These are phyloP conservation scores for Antennarius maculatus DNA, from an alignment of 2,797 vertebrate species.

Conservation along the genomic window DNA sequence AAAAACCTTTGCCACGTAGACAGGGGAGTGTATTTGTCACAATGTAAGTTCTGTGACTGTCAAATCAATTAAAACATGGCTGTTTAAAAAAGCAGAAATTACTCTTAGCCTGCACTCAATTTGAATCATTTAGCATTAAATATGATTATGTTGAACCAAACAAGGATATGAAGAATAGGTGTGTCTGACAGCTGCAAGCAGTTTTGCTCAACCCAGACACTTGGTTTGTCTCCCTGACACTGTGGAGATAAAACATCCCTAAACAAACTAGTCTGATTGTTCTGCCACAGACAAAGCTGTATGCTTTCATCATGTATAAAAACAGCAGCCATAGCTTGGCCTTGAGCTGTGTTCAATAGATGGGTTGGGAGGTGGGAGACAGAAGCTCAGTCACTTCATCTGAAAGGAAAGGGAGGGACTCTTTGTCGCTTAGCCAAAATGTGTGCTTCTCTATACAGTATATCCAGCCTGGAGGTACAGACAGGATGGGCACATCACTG, in stretches of 20 bases:
- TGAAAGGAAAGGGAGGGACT: constrained; percentile 57
- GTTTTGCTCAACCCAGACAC: constrained; percentile 61
- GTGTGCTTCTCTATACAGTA: constrained; percentile 46
- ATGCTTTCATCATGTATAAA: constrained; percentile 63
- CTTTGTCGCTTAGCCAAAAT: constrained; percentile 58
- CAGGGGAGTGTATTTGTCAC: constrained; percentile 59
- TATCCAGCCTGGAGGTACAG: constrained; percentile 62
- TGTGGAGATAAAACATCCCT: constrained; percentile 64
- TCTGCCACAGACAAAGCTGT: constrained; percentile 68
- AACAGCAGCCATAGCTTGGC: constrained; percentile 65
- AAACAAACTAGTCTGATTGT: constrained; percentile 71
- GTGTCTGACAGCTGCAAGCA: constrained; percentile 60
- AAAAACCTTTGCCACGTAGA: constrained; percentile 67
- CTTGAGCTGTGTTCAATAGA: constrained; percentile 62
- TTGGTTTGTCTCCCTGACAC: constrained; percentile 68
- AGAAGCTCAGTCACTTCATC: constrained; percentile 68
- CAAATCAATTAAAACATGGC: constrained; percentile 75
- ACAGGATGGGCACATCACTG: constrained; percentile 59
- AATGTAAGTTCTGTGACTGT: constrained; percentile 66
- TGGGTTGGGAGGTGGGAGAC: constrained; percentile 33
- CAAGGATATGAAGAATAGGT: constrained; percentile 62
- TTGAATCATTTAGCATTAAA: constrained; percentile 72
- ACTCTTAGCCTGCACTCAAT: constrained; percentile 64
- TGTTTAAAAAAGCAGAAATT: constrained; percentile 68
- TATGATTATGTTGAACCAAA: constrained; percentile 67